Percentiles rank a stretch among this genome's conserved stretches.
phyloP scores from a whole-genome alignment of 2,888 invertebrate genomes.

The Meiosimyza decipiens region DNA sequence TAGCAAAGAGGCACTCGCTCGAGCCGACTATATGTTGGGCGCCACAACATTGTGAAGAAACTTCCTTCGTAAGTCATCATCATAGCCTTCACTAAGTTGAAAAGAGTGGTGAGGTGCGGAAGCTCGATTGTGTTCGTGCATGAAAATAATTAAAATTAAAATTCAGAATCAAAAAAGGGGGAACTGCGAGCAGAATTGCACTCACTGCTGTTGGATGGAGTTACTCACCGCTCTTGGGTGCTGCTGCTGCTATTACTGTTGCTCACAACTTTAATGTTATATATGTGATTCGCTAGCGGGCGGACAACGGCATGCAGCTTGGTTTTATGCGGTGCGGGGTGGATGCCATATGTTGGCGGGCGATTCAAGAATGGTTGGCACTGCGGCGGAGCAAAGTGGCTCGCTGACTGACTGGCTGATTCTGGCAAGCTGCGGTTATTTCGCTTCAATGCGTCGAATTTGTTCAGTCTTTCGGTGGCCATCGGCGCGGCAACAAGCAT shows the following conservation, averaged over 20 bases:
- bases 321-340: conserved; percentile 15
- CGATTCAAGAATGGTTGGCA: conserved; percentile 36
- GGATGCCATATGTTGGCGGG: conserved; percentile 19
- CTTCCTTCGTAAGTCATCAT: neutral
- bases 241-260: neutral
- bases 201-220: conserved; percentile 9
- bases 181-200: neutral
- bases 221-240: conserved; percentile 23
- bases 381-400: conserved; percentile 18
- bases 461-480: conserved; percentile 48
- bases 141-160: conserved; percentile 37
- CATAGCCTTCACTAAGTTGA: neutral
- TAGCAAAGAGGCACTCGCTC: neutral
- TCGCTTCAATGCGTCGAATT: conserved; percentile 27
- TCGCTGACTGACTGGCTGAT: conserved; percentile 23
- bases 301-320: neutral
- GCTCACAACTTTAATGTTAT: neutral
- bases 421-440: conserved; percentile 28
- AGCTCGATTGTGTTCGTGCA: conserved; percentile 14
- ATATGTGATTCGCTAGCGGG: neutral
- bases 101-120: conserved; percentile 15
- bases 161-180: conserved; percentile 17
- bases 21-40: neutral
- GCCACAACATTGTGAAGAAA: neutral
- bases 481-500: conserved; percentile 43